Percentiles rank a stretch among this genome's conserved stretches.
Evolutionary conservation across 1,140 invertebrate genomes (phyloP).

Genomic region (Drosophila trapezifrons): DNA sequence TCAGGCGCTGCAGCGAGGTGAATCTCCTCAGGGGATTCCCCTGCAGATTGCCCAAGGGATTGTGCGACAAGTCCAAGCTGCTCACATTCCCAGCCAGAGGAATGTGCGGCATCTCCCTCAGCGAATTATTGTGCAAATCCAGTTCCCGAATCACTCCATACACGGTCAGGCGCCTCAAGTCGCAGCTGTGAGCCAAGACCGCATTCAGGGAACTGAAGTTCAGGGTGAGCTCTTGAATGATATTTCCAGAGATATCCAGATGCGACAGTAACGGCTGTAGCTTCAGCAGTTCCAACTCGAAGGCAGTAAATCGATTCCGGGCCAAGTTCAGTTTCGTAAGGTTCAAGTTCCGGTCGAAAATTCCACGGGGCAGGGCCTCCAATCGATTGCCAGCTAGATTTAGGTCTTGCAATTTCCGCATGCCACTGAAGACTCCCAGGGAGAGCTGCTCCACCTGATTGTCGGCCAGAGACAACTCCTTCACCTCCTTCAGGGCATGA

Average conservation of each 20-base stretch:
- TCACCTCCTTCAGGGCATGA: slow-evolving; percentile 74
- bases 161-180: slow-evolving; percentile 67
- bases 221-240: slow-evolving; percentile 72
- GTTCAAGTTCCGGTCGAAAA: slow-evolving; percentile 76
- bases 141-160: slow-evolving; percentile 65
- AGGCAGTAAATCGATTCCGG: slow-evolving; percentile 63
- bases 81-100: slow-evolving; percentile 71
- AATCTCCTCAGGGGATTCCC: slow-evolving; percentile 73
- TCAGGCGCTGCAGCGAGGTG: slow-evolving; percentile 62
- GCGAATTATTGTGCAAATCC: slow-evolving; percentile 78
- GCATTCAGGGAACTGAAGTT: slow-evolving; percentile 67
- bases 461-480: slow-evolving; percentile 64
- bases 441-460: slow-evolving; percentile 71
- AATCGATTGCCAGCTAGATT: slow-evolving; percentile 74
- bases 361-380: slow-evolving; percentile 59
- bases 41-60: slow-evolving; percentile 72
- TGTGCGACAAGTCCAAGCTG: slow-evolving; percentile 70
- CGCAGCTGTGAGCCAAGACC: slow-evolving; percentile 63
- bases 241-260: slow-evolving; percentile 75
- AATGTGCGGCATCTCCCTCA: slow-evolving; percentile 74
- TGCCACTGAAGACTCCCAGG: slow-evolving; percentile 53
- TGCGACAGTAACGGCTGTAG: slow-evolving; percentile 53
- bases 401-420: slow-evolving; percentile 71
- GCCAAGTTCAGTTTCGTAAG: slow-evolving; percentile 66
- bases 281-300: slow-evolving; percentile 76